phyloP scores from a whole-genome alignment of 2,113 vertebrate species.

The Pollimyrus isidori region DNA sequence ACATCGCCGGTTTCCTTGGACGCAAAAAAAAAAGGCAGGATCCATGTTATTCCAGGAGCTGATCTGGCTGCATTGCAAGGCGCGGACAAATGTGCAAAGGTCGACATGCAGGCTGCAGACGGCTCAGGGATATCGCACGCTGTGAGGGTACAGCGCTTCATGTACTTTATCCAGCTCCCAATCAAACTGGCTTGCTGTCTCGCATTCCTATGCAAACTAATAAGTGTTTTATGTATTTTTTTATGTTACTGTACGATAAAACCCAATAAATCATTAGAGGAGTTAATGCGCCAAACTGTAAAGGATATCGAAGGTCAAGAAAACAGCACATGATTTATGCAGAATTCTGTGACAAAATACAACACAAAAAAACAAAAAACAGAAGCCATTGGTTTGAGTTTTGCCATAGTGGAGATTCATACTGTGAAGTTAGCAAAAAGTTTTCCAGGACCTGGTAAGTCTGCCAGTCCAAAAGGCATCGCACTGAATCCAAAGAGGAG shows the following conservation, averaged over 20 bases:
- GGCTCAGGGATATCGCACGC: neutral
- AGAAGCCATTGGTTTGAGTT: neutral
- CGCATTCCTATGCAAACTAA: neutral
- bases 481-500: neutral
- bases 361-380: neutral
- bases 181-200: neutral
- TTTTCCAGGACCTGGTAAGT: neutral
- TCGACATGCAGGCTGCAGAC: neutral
- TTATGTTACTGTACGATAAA: neutral
- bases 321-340: neutral
- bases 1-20: neutral
- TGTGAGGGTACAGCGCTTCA: neutral
- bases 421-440: neutral
- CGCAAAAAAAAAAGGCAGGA: neutral
- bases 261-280: neutral
- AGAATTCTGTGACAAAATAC: neutral
- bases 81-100: neutral
- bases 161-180: neutral
- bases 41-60: neutral
- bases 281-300: neutral
- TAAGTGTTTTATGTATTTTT: slow-evolving; percentile 1
- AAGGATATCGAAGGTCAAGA: neutral
- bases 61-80: neutral
- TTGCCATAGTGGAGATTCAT: neutral
- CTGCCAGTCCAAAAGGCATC: neutral